These are phyloP conservation scores for Momotus momota DNA, from an alignment of 2,797 vertebrate genomes.

Conservation along the genomic window DNA sequence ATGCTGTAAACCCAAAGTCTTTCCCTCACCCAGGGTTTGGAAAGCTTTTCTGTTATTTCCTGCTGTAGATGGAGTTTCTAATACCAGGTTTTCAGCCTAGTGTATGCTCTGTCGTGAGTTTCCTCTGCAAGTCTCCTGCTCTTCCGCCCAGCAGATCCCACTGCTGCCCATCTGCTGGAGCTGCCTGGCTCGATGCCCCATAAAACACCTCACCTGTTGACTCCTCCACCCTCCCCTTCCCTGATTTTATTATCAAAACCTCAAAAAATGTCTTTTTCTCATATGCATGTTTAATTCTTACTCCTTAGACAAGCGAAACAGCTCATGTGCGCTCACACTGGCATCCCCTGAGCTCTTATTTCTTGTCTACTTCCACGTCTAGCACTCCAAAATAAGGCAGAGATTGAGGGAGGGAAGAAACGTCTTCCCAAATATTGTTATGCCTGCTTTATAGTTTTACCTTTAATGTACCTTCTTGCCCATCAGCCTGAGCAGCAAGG, in stretches of 20 bases:
- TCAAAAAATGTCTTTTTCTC: conserved; percentile 36
- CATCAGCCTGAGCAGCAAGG: neutral
- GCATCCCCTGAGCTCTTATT: neutral
- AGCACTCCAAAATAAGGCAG: neutral
- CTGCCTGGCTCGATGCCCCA: conserved; percentile 29
- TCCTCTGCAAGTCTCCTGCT: neutral
- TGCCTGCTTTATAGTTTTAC: neutral
- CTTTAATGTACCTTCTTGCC: neutral
- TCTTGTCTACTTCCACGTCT: neutral
- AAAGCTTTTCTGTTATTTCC: conserved; percentile 5
- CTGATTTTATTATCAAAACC: conserved; percentile 37
- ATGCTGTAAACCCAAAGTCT: neutral
- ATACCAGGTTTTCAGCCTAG: neutral
- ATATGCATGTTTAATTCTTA: neutral
- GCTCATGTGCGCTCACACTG: neutral
- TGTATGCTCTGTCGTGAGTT: neutral
- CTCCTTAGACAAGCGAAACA: neutral
- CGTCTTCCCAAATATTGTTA: neutral
- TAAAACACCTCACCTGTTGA: neutral
- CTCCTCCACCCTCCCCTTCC: neutral
- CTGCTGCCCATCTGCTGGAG: neutral
- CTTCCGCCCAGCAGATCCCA: neutral
- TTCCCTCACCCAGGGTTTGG: neutral
- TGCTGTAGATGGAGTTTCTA: neutral
- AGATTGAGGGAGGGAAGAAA: neutral